phyloP scores from a whole-genome alignment of 2,888 invertebrate species.

The Osmoderma eremita region DNA sequence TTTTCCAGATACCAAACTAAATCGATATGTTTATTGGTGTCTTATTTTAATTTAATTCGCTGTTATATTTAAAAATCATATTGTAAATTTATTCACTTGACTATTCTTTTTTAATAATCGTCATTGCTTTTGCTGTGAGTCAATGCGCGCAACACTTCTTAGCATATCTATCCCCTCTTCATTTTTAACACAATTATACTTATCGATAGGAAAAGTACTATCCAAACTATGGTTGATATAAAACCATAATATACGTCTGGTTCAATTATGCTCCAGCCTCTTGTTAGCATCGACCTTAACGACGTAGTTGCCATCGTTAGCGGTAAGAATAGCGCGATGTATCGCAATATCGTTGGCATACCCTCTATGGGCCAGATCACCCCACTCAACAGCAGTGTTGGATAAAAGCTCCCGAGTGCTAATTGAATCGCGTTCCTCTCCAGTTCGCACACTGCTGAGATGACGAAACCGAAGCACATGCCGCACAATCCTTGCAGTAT shows the following conservation, averaged over 20 bases:
- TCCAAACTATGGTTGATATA: conserved; percentile 87
- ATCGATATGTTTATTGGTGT: too few relatives aligned
- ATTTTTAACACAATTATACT: conserved; percentile 83
- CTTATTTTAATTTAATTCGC: too few relatives aligned
- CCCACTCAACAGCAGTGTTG: conserved; percentile 89
- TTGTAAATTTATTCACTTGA: too few relatives aligned
- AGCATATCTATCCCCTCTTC: conserved; percentile 74
- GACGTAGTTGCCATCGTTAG: conserved; percentile 93
- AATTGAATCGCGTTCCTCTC: conserved; percentile 94
- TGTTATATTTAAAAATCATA: too few relatives aligned
- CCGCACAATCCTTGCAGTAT: conserved; percentile 92
- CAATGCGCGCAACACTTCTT: neutral
- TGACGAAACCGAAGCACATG: conserved; percentile 96
- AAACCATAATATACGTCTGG: conserved; percentile 89
- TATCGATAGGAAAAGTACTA: conserved; percentile 81
- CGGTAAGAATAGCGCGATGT: conserved; percentile 85
- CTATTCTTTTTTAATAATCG: conserved; percentile 4
- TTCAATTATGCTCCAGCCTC: conserved; percentile 86
- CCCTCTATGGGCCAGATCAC: conserved; percentile 98
- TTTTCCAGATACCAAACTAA: too few relatives aligned
- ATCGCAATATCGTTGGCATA: conserved; percentile 84
- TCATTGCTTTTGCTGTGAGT: conserved; percentile 3
- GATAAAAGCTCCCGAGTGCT: conserved; percentile 94
- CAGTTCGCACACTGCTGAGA: conserved; percentile 90
- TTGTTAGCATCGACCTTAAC: conserved; percentile 83